phyloP scores from a whole-genome alignment of 2,113 vertebrate genomes.

The Arenaria interpres region DNA sequence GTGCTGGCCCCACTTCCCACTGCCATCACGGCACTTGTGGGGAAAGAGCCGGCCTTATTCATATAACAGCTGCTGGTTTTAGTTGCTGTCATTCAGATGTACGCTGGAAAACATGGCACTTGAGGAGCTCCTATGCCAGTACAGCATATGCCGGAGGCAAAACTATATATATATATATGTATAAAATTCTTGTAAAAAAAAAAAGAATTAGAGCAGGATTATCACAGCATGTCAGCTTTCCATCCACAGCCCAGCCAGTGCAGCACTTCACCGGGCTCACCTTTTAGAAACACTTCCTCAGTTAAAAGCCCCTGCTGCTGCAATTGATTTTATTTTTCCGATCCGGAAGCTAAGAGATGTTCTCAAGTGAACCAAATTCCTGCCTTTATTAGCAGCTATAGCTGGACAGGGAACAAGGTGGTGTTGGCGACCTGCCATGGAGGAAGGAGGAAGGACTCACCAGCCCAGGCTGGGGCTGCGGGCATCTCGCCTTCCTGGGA shows the following conservation, averaged over 20 bases:
- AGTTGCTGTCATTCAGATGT: constrained; percentile 12
- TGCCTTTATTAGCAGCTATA: not conserved
- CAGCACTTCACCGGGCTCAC: not conserved
- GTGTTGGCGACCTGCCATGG: accelerated
- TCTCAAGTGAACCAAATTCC: not conserved
- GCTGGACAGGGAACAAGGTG: not conserved
- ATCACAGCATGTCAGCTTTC: not conserved
- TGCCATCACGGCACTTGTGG: accelerated
- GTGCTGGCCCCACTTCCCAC: not conserved
- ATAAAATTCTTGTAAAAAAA: not conserved
- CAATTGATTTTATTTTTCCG: not conserved
- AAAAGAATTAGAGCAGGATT: constrained; percentile 22
- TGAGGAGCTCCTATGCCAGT: constrained; percentile 12
- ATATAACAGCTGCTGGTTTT: constrained; percentile 35
- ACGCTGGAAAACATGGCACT: not conserved
- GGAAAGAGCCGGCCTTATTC: not conserved
- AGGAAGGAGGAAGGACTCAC: not conserved
- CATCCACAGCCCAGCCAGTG: accelerated
- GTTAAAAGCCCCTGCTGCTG: not conserved
- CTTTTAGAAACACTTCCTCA: not conserved
- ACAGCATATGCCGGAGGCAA: constrained; percentile 33
- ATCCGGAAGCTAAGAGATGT: not conserved
- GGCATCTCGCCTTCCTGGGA: not conserved
- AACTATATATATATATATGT: not conserved
- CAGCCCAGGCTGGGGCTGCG: not conserved